A percentile compares a stretch with the other conserved stretches of the same genome.
phyloP scores from a whole-genome alignment of 2,888 invertebrate genomes.

The Noctua fimbriata region DNA sequence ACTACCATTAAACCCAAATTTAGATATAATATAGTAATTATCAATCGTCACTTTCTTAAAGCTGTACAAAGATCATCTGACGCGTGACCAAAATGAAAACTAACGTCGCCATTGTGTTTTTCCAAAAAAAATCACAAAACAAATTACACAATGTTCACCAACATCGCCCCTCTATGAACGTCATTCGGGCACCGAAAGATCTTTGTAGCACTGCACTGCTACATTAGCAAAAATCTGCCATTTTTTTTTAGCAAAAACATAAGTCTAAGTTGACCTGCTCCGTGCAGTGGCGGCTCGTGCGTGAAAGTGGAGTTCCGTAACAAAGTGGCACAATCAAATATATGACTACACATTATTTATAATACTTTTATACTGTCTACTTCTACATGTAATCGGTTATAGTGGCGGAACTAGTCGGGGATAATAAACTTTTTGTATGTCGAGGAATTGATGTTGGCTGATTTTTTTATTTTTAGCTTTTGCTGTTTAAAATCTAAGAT shows the following conservation, averaged over 20 bases:
- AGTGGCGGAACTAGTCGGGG: constrained; percentile 26
- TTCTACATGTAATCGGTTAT: constrained; percentile 33
- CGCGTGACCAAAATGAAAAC: too few relatives aligned
- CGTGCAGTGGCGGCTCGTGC: constrained; percentile 50
- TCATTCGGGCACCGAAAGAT: not conserved
- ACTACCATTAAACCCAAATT: not conserved
- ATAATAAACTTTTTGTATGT: constrained; percentile 28
- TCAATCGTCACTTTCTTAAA: not conserved
- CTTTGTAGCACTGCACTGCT: not conserved
- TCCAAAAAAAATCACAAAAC: not conserved
- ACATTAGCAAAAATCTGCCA: constrained; percentile 35
- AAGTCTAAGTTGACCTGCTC: constrained; percentile 54
- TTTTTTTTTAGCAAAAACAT: constrained; percentile 54
- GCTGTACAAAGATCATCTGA: not conserved
- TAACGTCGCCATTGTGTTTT: not conserved
- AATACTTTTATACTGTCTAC: constrained; percentile 53
- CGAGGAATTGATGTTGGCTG: not conserved
- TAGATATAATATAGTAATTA: not conserved
- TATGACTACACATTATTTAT: constrained; percentile 56
- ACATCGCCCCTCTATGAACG: not conserved
- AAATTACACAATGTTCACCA: not conserved
- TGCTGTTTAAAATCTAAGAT: not conserved
- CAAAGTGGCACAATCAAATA: constrained; percentile 64
- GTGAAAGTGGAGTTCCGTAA: constrained; percentile 63
- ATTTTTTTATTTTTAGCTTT: not conserved